Evolutionary conservation across 92 coral and sea anemone genomes (phyloP).

Genomic region (Phenganax marumi): DNA sequence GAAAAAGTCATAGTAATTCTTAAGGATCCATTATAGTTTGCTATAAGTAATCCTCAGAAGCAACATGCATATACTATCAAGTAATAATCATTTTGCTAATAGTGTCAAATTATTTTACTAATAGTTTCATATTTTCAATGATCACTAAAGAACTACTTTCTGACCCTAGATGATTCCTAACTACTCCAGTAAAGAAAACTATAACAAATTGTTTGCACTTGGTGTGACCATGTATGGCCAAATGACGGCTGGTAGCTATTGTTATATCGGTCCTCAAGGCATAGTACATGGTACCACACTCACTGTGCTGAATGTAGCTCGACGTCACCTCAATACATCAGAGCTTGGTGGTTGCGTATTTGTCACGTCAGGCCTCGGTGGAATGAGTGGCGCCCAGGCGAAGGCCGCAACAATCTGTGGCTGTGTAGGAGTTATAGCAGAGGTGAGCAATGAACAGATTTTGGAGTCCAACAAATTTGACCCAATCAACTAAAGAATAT

Average conservation of each 20-base stretch:
- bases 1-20: too few relatives aligned
- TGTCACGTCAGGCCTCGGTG: conserved; percentile 91
- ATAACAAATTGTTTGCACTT: conserved; percentile 87
- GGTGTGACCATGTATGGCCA: conserved; percentile 95
- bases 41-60: too few relatives aligned
- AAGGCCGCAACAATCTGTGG: conserved; percentile 91
- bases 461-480: too few relatives aligned
- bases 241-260: conserved; percentile 98
- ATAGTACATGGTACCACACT: conserved; percentile 98
- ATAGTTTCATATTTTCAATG: too few relatives aligned
- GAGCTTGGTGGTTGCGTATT: conserved; percentile 61
- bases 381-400: conserved; percentile 99
- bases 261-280: conserved; percentile 98
- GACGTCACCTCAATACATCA: not conserved
- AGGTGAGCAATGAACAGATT: conserved; percentile 48
- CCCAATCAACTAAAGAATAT: too few relatives aligned
- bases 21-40: too few relatives aligned
- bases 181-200: conserved; percentile 74
- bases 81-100: too few relatives aligned
- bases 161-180: conserved; percentile 76
- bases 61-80: too few relatives aligned
- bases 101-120: too few relatives aligned
- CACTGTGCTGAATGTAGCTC: conserved; percentile 20
- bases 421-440: conserved; percentile 88
- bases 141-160: too few relatives aligned